Conservation (phyloP, 2,888 invertebrate genomes). For the Cynaeus angustus region DNA sequence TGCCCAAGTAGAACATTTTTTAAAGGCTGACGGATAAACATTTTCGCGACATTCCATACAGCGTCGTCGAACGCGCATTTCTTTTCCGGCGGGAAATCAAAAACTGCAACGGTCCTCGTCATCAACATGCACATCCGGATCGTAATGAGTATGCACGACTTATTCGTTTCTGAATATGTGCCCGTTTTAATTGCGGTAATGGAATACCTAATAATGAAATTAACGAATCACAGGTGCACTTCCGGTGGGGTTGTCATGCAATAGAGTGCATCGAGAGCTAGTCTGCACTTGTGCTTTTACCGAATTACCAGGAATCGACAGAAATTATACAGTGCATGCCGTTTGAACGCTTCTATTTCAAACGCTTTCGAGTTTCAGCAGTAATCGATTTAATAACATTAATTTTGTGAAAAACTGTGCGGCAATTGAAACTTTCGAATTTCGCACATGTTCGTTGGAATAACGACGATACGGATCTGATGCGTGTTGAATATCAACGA, state of each 20-base stretch:
- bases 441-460: slow-evolving; percentile 15
- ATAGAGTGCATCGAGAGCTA: slow-evolving; percentile 41
- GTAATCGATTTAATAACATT: slow-evolving; percentile 47
- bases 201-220: slow-evolving; percentile 63
- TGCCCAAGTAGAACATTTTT: no score
- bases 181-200: slow-evolving; percentile 61
- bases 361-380: slow-evolving; percentile 43
- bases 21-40: no score
- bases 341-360: slow-evolving; percentile 39
- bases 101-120: slow-evolving; percentile 31
- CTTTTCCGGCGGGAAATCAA: slow-evolving; percentile 23
- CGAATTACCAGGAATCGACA: slow-evolving; percentile 37
- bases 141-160: slow-evolving; percentile 47
- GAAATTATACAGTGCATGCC: slow-evolving; percentile 43
- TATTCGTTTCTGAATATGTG: slow-evolving; percentile 50
- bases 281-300: slow-evolving; percentile 19
- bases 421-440: slow-evolving; percentile 19
- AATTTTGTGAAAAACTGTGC: slow-evolving; percentile 39
- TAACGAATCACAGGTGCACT: slow-evolving; percentile 67
- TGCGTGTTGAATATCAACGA: slow-evolving; percentile 22
- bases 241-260: slow-evolving; percentile 60
- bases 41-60: no score
- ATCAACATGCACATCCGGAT: slow-evolving; percentile 42
- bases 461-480: no score
- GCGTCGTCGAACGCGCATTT: no score